Evolutionary conservation across 92 coral and sea anemone genomes (phyloP).

Genomic region (Metridium senile): DNA sequence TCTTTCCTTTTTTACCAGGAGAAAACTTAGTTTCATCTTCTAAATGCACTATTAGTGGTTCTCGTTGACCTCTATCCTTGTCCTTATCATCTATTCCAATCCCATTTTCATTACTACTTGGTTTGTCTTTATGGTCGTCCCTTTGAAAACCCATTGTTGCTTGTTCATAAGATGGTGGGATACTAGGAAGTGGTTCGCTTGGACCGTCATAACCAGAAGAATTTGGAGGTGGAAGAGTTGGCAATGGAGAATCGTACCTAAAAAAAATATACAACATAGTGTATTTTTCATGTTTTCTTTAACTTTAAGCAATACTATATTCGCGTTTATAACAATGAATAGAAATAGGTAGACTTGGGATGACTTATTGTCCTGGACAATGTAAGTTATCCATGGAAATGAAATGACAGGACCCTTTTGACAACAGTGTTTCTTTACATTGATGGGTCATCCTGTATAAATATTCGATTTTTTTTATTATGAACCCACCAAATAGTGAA

Average conservation of each 20-base stretch:
- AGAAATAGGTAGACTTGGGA: too few relatives aligned
- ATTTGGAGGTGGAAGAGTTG: slow-evolving; percentile 40
- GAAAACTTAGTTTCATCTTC: slow-evolving; percentile 18
- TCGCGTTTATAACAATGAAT: too few relatives aligned
- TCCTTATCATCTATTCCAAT: slow-evolving; percentile 37
- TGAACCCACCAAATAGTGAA: too few relatives aligned
- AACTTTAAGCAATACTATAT: background rate
- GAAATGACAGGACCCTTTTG: too few relatives aligned
- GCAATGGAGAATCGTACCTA: slow-evolving; percentile 31
- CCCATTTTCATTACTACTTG: slow-evolving; percentile 46
- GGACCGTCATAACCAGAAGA: slow-evolving; percentile 28
- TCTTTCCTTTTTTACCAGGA: background rate
- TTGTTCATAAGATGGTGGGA: slow-evolving; percentile 60
- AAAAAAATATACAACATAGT: background rate
- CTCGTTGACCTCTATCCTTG: slow-evolving; percentile 10
- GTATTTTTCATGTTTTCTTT: background rate
- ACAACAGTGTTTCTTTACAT: too few relatives aligned
- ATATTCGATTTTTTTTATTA: too few relatives aligned
- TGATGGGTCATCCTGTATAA: too few relatives aligned
- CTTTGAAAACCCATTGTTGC: slow-evolving; percentile 8
- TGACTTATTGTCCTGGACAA: too few relatives aligned
- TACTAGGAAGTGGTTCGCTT: slow-evolving; percentile 40
- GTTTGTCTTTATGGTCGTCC: slow-evolving; percentile 12
- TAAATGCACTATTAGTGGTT: slow-evolving; percentile 22
- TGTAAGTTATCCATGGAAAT: too few relatives aligned